These are phyloP conservation scores for Dryobotodes eremita DNA, from an alignment of 2,888 invertebrate genomes.

Conservation along the genomic window DNA sequence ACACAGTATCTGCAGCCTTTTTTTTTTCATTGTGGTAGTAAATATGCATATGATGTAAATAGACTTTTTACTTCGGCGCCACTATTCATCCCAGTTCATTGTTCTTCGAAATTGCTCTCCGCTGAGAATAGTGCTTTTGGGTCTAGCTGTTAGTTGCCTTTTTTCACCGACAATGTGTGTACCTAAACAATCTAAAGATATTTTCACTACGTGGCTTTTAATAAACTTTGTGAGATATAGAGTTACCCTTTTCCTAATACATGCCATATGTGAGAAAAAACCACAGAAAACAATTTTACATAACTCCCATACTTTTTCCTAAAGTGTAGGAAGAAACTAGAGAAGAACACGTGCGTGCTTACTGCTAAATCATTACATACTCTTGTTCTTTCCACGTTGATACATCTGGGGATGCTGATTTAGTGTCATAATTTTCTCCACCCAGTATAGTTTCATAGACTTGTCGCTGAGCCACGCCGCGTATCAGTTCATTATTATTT, in stretches of 20 bases:
- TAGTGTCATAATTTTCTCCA: neutral
- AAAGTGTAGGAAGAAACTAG: neutral
- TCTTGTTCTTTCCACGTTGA: slow-evolving; percentile 2
- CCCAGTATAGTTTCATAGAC: neutral
- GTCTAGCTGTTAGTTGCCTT: slow-evolving; percentile 80
- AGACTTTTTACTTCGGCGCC: slow-evolving; percentile 87
- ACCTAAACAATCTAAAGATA: slow-evolving; percentile 71
- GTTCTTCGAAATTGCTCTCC: slow-evolving; percentile 89
- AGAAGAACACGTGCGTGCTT: neutral
- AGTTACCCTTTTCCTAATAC: neutral
- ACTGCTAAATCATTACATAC: neutral
- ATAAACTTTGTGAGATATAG: slow-evolving; percentile 21
- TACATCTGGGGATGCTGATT: neutral
- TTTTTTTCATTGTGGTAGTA: slow-evolving; percentile 78
- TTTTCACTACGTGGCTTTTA: slow-evolving; percentile 45
- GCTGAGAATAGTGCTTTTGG: slow-evolving; percentile 84
- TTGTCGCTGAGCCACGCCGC: no score
- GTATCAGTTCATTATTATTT: neutral
- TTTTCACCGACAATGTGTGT: slow-evolving; percentile 75
- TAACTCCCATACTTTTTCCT: neutral
- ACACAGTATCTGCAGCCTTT: slow-evolving; percentile 72
- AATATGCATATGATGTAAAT: slow-evolving; percentile 88
- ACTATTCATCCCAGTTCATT: slow-evolving; percentile 88
- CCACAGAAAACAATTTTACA: neutral
- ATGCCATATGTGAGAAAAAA: neutral